Percentiles rank a stretch among this genome's conserved stretches.
Conservation (phyloP, 2,888 invertebrate genomes). For the Trachelus troglodyta region DNA sequence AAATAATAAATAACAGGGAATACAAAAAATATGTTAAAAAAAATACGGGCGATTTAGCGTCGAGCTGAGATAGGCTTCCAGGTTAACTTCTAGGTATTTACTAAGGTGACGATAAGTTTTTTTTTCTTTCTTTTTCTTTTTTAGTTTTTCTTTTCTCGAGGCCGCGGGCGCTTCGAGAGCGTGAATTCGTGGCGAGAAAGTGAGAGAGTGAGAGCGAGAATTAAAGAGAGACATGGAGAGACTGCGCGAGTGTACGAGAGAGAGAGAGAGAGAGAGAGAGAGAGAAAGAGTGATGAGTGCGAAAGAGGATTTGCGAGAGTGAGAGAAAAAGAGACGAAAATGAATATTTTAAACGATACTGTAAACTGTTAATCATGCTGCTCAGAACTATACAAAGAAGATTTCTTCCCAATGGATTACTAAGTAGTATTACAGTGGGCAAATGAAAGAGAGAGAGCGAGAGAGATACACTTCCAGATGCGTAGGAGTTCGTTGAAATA, state of each 20-base stretch:
- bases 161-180: not conserved
- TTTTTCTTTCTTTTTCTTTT: too few species aligned
- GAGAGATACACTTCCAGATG: constrained; percentile 42
- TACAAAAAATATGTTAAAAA: not conserved
- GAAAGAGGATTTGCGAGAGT: constrained; percentile 51
- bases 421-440: constrained; percentile 13
- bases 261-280: constrained; percentile 16
- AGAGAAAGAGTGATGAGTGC: constrained; percentile 43
- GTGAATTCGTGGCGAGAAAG: not conserved
- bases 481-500: constrained; percentile 21
- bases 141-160: not conserved
- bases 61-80: constrained; percentile 65
- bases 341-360: constrained; percentile 62
- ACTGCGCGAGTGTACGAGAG: not conserved
- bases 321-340: constrained; percentile 27
- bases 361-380: constrained; percentile 56
- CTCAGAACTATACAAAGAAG: constrained; percentile 53
- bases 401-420: constrained; percentile 53
- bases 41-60: constrained; percentile 52
- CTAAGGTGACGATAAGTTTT: constrained; percentile 47
- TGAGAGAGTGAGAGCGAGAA: not conserved
- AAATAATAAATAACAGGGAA: too few species aligned
- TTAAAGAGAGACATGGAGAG: too few species aligned
- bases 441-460: constrained; percentile 11
- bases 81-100: constrained; percentile 62